Evolutionary conservation across 2,888 invertebrate species (phyloP).

Genomic region (Gerris lacustris): DNA sequence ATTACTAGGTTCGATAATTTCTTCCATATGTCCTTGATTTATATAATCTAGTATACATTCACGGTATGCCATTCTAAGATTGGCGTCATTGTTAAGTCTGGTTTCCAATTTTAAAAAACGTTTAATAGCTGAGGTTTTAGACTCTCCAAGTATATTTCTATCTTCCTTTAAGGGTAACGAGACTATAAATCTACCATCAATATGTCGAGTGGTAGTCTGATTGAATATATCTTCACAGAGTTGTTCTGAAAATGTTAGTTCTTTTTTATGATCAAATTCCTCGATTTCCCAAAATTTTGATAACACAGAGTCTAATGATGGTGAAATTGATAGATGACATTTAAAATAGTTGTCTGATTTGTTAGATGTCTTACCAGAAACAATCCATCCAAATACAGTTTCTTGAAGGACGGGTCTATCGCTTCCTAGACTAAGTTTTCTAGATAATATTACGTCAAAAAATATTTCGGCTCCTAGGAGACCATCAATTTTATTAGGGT

Average conservation of each 20-base stretch:
- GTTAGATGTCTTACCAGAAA: constrained; percentile 3
- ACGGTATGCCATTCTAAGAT: constrained; percentile 17
- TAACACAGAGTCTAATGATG: neutral
- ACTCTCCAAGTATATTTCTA: constrained; percentile 16
- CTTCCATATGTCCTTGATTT: constrained; percentile 27
- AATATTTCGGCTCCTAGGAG: constrained; percentile 12
- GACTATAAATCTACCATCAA: constrained; percentile 10
- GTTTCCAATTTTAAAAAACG: constrained; percentile 16
- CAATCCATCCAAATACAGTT: constrained; percentile 12
- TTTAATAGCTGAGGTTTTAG: constrained; percentile 13
- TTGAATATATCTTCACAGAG: neutral
- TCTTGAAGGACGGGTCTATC: neutral
- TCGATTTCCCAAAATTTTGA: constrained; percentile 10
- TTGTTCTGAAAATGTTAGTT: constrained; percentile 3
- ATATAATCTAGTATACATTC: constrained; percentile 22
- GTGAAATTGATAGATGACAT: neutral
- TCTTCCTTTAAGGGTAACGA: constrained; percentile 19
- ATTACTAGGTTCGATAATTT: constrained; percentile 4
- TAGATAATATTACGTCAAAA: neutral
- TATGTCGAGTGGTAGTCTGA: neutral
- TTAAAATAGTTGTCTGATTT: neutral
- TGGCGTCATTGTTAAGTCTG: constrained; percentile 8
- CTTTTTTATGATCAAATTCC: neutral
- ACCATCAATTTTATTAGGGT: neutral
- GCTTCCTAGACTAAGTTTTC: neutral